phyloP scores from a whole-genome alignment of 2,888 invertebrate species.

The Odontomyia ornata region DNA sequence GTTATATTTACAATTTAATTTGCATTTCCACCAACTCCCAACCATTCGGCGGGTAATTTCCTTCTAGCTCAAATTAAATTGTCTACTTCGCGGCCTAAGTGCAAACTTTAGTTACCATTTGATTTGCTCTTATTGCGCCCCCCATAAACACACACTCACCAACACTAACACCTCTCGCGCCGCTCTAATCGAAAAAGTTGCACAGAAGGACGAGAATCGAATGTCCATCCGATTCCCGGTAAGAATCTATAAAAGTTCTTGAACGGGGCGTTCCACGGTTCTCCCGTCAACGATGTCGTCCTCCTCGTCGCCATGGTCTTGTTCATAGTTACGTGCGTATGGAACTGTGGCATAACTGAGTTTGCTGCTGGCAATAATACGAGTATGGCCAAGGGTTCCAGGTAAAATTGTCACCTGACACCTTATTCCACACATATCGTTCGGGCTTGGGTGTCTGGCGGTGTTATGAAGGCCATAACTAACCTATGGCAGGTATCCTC shows the following conservation, averaged over 20 bases:
- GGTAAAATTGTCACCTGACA: conserved; percentile 45
- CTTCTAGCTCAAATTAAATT: conserved; percentile 26
- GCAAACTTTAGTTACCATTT: conserved; percentile 29
- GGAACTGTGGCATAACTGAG: neutral
- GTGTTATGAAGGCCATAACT: conserved; percentile 39
- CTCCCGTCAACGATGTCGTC: too few species aligned
- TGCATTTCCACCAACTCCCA: conserved; percentile 7
- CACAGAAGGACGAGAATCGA: conserved; percentile 2
- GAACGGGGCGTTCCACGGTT: neutral
- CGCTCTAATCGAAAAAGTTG: neutral
- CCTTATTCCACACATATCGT: conserved; percentile 36
- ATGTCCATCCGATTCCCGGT: conserved; percentile 21
- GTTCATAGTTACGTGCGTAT: neutral
- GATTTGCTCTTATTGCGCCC: neutral
- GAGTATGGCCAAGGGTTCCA: conserved; percentile 16
- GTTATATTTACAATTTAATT: conserved; percentile 28
- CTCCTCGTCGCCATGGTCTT: neutral
- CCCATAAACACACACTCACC: neutral
- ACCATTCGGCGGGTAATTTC: neutral
- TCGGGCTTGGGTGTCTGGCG: conserved; percentile 10
- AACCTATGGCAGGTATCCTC: conserved; percentile 28
- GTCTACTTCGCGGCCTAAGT: conserved; percentile 22
- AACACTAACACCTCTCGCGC: neutral
- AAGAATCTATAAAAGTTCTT: conserved; percentile 34
- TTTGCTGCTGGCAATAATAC: neutral